Conservation (phyloP, 2,888 invertebrate species). For the Fissipunctia ypsillon region DNA sequence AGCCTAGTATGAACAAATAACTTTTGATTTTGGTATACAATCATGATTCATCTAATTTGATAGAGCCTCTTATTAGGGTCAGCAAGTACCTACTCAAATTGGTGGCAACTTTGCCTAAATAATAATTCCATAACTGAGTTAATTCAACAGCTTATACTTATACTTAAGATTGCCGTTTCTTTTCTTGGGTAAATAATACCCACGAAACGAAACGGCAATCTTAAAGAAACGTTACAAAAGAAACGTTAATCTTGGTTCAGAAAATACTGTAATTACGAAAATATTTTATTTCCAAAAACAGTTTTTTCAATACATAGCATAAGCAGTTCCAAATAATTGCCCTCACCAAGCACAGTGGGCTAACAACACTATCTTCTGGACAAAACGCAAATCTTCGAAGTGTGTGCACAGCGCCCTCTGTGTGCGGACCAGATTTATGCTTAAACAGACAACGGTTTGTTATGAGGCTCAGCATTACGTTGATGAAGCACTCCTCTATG, state of each 20-base stretch:
- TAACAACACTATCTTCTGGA: slow-evolving; percentile 20
- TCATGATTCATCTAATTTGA: neutral
- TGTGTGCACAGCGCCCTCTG: slow-evolving; percentile 52
- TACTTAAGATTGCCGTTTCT: neutral
- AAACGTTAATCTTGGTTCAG: too few relatives aligned
- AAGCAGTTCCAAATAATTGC: neutral
- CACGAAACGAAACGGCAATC: too few relatives aligned
- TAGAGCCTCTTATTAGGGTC: neutral
- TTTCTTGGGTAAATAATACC: neutral
- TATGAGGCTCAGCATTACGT: slow-evolving; percentile 51
- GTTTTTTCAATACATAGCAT: too few relatives aligned
- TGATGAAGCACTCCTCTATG: slow-evolving; percentile 41
- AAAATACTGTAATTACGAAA: neutral
- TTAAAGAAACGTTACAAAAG: too few relatives aligned
- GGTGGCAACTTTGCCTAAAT: neutral
- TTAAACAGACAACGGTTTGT: slow-evolving; percentile 42
- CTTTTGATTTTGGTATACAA: neutral
- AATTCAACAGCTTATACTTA: neutral
- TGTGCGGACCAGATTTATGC: slow-evolving; percentile 39
- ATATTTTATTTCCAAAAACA: neutral
- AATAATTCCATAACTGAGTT: neutral
- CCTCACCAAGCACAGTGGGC: slow-evolving; percentile 33
- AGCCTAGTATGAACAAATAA: neutral
- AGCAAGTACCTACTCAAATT: neutral
- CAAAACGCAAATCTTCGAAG: slow-evolving; percentile 38